Base-by-base conservation (phyloP, 2,797 vertebrate genomes). In the Crocodylus rhombifer region DNA sequence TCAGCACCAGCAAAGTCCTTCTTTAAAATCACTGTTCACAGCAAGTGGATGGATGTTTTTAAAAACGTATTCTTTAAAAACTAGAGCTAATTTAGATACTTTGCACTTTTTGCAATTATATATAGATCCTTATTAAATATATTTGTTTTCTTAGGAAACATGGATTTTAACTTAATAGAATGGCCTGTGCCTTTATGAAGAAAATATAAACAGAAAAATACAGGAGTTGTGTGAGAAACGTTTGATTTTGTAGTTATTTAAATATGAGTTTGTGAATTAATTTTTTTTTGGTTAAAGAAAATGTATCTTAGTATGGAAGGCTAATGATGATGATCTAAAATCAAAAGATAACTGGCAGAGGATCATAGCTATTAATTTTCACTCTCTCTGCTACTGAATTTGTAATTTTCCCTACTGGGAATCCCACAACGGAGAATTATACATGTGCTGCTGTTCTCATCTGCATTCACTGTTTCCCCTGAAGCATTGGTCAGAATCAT, bases 401-500 rank as follows among this genome's bases (percentile, higher is more conserved):
- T 73, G 91, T 8, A 62, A 69, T 28, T 84, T 62, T 63, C 82
- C 23, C 82, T 84, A 17, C 55, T 80, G 69, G 57, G 15, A 20
- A 13, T 88, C 80, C 21, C 8, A 9, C 14, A 17, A 26, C 55
- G 28, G 36, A 87, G 6, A 5, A 63, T n/a, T 88, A 84, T 4
- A 11, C 18, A 42, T 1, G 4, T 7, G 56, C 56, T 1, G 0
- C 63, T 91, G 73, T 56, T 91, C 11, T 55, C 79, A 15, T 84
- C 84, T 14, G 26, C 62, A 63, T 78, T 30, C 55, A 88, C 15
- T 20, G 15, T 80, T 93, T 79, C 78, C 56, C 26, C 28, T 62
- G 51, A 28, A 12, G 42, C 69, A 61, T 42, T 69, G 57, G 10
- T 64, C 23, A 3, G 12, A 42, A 0, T 78, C 0, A 0, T 15